Evolutionary conservation across 1,140 invertebrate genomes (phyloP), one percentile per base, ranked within the genome.

Genomic region (Zaprionus tsacasi): DNA sequence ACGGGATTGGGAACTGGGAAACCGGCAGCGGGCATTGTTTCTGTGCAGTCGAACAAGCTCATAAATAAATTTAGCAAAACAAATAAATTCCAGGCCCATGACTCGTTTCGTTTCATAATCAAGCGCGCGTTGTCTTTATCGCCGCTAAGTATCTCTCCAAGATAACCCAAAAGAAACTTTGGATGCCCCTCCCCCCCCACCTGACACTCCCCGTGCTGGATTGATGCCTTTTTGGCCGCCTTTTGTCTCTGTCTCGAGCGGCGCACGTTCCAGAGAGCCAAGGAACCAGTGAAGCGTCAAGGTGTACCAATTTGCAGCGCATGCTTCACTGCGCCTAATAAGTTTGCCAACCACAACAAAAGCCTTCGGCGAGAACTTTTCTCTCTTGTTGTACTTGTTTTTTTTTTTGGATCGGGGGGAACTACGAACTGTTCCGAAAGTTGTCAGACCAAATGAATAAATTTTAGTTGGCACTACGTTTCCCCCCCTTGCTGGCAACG

Each of bases 271-370:
- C 54, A 56, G 36, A 56, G 36, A 25, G 13, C 43, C 40, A 45
- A 0, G 25, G 54, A 82, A 52, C 80, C 85, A 88, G 56, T 88
- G 81, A 88, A 88, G 85, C 85, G 83, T 89, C 83, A 89, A 88
- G 83, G 83, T 88, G 83, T 88, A 88, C 83, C 83, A 88, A 88
- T 88, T 88, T 89, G 85, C 83, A 88, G 85, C 59, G 72, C 83
- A 88, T 81, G 83, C 85, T 88, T 88, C 80, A 88, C 83, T 88
- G 83, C 80, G 77, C 71, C 81, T 88, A 88, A 88, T 88, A 88
- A 88, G 66, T 88, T 88, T 54, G 68, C 73, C 81, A 80, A 81
- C 83, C 83, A 70, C 83, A 63, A 45, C 15, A 63, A 71, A 68
- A 73, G 40, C 40, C 40, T 45, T 45, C 7, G n/a, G 40, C 40